Percentiles rank a stretch among this genome's conserved stretches.
These are phyloP conservation scores for Avahi laniger DNA, from an alignment of 2,797 vertebrate genomes.

Conservation along the genomic window DNA sequence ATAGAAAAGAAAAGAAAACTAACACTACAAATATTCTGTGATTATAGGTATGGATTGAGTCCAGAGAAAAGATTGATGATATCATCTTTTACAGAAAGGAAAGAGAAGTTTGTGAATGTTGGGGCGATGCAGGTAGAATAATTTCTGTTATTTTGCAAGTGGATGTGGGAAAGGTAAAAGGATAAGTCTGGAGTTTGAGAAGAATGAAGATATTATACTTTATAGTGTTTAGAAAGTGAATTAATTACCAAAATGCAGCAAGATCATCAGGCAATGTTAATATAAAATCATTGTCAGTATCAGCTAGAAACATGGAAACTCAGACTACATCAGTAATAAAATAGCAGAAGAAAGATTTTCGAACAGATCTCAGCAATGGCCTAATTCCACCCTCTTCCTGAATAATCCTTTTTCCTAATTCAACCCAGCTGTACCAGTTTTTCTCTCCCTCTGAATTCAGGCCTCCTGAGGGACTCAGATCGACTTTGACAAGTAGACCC, in stretches of 20 bases:
- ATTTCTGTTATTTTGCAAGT: background rate
- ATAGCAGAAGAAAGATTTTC: background rate
- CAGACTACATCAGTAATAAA: background rate
- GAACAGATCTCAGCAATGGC: background rate
- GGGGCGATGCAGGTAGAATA: background rate
- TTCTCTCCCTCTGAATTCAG: background rate
- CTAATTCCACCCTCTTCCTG: background rate
- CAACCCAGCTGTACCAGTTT: background rate
- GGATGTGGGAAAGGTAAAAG: background rate
- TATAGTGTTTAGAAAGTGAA: background rate
- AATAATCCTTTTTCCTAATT: background rate
- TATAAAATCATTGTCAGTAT: background rate
- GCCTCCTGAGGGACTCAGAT: background rate
- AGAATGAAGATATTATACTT: background rate
- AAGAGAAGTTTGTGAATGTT: background rate
- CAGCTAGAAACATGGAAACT: background rate
- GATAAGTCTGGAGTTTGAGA: background rate
- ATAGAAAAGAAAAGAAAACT: background rate
- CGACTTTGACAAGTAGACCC: background rate
- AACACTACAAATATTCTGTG: background rate
- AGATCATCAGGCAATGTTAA: background rate
- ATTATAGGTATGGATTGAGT: background rate
- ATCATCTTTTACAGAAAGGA: background rate
- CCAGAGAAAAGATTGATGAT: background rate
- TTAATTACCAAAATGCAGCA: background rate